Percentiles rank a stretch among this genome's conserved stretches.
Conservation (phyloP, 2,113 vertebrate genomes). For the Prietella phreatophila region DNA sequence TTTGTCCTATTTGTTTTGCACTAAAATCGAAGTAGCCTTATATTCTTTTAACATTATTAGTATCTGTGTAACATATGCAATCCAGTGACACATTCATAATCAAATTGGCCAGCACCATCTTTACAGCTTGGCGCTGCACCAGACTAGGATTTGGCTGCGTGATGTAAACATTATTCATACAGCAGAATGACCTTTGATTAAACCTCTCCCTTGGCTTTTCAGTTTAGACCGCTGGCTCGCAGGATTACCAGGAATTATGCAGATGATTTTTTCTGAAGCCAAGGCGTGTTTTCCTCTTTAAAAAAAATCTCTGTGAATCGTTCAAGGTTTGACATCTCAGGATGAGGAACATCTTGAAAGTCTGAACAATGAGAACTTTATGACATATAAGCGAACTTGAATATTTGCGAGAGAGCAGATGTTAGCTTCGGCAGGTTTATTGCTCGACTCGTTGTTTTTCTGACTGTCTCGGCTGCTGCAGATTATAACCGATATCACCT, state of each 20-base stretch:
- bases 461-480: constrained; percentile 18
- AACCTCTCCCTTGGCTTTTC: constrained; percentile 46
- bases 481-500: constrained; percentile 42
- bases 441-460: constrained; percentile 15
- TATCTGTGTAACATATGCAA: constrained; percentile 15
- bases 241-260: constrained; percentile 56
- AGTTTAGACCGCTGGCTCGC: constrained; percentile 36
- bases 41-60: constrained; percentile 27
- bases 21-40: neutral
- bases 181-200: constrained; percentile 53
- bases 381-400: neutral
- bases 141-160: constrained; percentile 38
- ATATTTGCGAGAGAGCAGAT: constrained; percentile 19
- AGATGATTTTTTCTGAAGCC: constrained; percentile 46
- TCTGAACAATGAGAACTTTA: constrained; percentile 7
- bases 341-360: neutral
- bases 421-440: constrained; percentile 21
- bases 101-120: constrained; percentile 27
- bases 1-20: neutral
- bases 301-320: neutral
- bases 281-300: constrained; percentile 31
- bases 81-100: constrained; percentile 23
- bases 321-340: constrained; percentile 8
- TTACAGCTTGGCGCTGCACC: constrained; percentile 29
- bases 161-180: constrained; percentile 53